Evolutionary conservation across 2,797 vertebrate species (phyloP).

Genomic region (Streptopelia turtur): DNA sequence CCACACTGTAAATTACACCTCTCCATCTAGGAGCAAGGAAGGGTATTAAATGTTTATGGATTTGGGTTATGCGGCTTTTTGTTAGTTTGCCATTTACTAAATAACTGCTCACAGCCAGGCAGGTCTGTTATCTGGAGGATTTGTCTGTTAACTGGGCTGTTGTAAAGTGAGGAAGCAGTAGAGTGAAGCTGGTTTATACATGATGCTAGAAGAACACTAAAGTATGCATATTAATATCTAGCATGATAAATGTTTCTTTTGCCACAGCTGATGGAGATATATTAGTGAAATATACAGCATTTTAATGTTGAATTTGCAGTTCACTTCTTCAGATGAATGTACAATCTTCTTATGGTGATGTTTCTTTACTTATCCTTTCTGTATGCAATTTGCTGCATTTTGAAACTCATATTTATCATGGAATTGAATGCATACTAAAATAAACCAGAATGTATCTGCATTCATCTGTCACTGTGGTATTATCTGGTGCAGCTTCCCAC

Average conservation of each 20-base stretch:
- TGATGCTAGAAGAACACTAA: not conserved
- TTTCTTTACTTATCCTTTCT: slow-evolving; percentile 35
- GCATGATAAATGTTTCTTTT: not conserved
- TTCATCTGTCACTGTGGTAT: slow-evolving; percentile 4
- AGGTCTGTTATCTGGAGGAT: not conserved
- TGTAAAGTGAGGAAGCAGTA: not conserved
- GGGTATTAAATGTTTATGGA: not conserved
- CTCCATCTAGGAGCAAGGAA: not conserved
- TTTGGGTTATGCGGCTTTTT: not conserved
- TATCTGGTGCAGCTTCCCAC: not conserved
- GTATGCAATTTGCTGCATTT: slow-evolving; percentile 32
- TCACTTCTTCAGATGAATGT: not conserved
- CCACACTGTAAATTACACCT: not conserved
- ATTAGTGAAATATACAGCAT: not conserved
- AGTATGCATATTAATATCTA: not conserved
- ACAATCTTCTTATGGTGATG: rapidly evolving
- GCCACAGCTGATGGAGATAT: not conserved
- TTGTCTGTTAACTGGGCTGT: not conserved
- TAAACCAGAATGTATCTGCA: not conserved
- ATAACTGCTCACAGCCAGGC: not conserved
- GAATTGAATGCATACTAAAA: not conserved
- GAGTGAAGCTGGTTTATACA: not conserved
- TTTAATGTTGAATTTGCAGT: slow-evolving; percentile 7
- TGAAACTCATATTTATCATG: slow-evolving; percentile 12
- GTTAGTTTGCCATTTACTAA: not conserved